These are phyloP conservation scores for Drosophila subquinaria DNA, from an alignment of 2,888 invertebrate genomes.

Conservation along the genomic window DNA sequence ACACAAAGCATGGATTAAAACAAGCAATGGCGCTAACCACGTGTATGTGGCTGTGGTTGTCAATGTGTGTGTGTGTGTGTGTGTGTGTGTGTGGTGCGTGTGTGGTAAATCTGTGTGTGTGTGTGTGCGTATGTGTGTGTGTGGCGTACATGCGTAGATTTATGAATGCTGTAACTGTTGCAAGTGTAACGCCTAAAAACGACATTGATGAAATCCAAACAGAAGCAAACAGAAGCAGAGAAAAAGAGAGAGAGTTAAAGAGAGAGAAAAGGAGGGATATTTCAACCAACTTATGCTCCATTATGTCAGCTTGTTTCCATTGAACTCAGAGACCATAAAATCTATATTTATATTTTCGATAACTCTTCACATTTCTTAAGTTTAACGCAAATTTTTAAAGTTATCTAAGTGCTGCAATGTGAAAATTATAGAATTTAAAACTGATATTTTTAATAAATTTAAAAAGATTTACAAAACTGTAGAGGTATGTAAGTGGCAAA, in stretches of 20 bases:
- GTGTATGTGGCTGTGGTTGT: slow-evolving; percentile 52
- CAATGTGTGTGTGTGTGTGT: slow-evolving; percentile 3
- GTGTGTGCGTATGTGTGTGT: no score
- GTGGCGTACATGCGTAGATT: slow-evolving; percentile 43
- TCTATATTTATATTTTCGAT: neutral
- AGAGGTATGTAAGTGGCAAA: no score
- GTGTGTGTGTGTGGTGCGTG: slow-evolving; percentile 2
- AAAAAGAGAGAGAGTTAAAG: slow-evolving; percentile 3
- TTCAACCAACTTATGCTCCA: neutral
- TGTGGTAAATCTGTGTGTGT: slow-evolving; percentile 5
- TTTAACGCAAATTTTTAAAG: no score
- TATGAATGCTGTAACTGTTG: slow-evolving; percentile 36
- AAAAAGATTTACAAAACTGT: no score
- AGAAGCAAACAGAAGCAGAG: no score
- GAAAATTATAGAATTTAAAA: no score
- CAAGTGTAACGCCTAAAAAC: slow-evolving; percentile 12
- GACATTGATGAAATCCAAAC: slow-evolving; percentile 29
- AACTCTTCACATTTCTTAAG: neutral
- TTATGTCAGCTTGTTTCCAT: neutral
- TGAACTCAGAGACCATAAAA: neutral
- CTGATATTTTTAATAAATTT: neutral
- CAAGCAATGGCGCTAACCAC: slow-evolving; percentile 59
- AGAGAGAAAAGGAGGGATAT: neutral
- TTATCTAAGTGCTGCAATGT: no score
- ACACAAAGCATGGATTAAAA: slow-evolving; percentile 43